Conservation (phyloP, 1,140 invertebrate genomes). For the Drosophila saltans region DNA sequence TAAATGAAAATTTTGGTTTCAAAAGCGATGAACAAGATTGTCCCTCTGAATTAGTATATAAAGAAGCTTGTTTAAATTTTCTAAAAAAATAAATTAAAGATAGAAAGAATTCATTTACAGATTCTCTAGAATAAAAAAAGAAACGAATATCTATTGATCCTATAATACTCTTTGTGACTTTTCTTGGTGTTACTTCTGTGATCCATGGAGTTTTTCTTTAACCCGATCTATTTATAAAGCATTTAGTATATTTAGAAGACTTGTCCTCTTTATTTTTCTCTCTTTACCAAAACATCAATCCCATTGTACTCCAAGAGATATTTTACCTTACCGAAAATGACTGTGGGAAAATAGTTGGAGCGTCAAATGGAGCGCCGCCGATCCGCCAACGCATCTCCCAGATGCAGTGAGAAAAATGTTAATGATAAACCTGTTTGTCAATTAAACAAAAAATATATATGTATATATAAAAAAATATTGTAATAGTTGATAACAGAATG, state of each 20-base stretch:
- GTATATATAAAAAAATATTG: conserved; percentile 60
- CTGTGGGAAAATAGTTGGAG: conserved; percentile 78
- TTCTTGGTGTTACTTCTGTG: neutral
- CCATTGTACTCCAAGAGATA: conserved; percentile 29
- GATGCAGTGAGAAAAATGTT: conserved; percentile 62
- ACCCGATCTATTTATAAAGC: conserved; percentile 35
- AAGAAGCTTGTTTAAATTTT: too few species aligned
- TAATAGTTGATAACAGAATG: conserved; percentile 79
- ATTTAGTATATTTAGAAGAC: conserved; percentile 33
- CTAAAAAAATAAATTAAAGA: too few species aligned
- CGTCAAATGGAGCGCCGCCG: conserved; percentile 66
- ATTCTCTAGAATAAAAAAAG: too few species aligned
- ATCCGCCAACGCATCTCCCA: conserved; percentile 51
- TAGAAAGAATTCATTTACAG: too few species aligned
- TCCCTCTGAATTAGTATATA: too few species aligned
- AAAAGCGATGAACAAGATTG: too few species aligned
- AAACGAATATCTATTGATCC: neutral
- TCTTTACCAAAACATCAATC: neutral
- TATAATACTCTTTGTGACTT: too few species aligned
- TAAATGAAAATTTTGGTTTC: too few species aligned
- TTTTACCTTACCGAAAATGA: conserved; percentile 60
- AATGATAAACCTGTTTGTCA: conserved; percentile 81
- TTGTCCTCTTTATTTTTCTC: neutral
- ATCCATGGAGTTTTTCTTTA: neutral
- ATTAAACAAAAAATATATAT: conserved; percentile 58